These are phyloP conservation scores for Antechinus stuartii DNA, from an alignment of 2,113 vertebrate species.

Conservation along the genomic window DNA sequence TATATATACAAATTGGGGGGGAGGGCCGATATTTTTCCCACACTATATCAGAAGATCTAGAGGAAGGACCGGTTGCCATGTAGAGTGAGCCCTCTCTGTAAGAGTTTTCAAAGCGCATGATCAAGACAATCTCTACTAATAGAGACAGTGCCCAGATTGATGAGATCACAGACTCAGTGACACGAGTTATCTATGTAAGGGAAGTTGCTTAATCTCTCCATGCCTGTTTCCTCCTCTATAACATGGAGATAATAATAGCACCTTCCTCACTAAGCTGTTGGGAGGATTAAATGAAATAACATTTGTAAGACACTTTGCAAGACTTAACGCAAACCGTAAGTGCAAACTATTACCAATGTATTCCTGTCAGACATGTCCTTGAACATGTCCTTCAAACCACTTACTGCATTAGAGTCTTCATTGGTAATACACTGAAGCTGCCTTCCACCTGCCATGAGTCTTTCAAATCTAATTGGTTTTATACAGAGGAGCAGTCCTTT, in stretches of 20 bases:
- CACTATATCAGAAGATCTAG: neutral
- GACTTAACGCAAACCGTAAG: neutral
- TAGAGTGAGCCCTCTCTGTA: neutral
- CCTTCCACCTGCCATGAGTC: neutral
- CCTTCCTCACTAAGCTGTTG: neutral
- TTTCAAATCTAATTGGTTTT: neutral
- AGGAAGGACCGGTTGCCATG: neutral
- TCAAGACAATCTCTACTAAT: neutral
- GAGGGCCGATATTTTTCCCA: neutral
- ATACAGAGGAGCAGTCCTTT: neutral
- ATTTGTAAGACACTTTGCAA: neutral
- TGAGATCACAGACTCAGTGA: neutral
- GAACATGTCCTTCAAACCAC: neutral
- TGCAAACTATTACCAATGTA: neutral
- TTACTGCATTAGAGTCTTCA: neutral
- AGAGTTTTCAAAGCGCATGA: neutral
- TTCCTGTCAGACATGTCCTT: neutral
- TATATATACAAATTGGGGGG: too few species aligned
- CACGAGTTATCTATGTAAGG: neutral
- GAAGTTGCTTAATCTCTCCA: neutral
- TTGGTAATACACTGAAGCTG: neutral
- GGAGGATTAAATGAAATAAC: neutral
- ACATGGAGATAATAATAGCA: neutral
- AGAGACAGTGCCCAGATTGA: neutral
- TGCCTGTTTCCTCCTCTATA: neutral